Base-by-base conservation (phyloP, 2,888 invertebrate genomes). In the Ypsolopha sequella region DNA sequence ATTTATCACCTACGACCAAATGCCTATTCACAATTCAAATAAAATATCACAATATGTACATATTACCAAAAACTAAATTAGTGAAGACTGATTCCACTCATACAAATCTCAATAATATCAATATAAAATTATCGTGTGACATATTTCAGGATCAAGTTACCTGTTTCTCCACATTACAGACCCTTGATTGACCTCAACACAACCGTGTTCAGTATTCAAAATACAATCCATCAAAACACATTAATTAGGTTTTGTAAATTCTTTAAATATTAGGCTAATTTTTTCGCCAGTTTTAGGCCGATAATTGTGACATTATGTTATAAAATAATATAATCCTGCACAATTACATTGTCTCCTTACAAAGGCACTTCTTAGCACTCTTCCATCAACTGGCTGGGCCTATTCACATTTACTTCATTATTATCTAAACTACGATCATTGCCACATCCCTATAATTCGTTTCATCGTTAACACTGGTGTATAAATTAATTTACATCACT, bases 41-140 rank as follows among this genome's bases (percentile, higher is more conserved):
- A 80, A 81, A 81, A 84, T 85, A 85, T 85, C 85, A 85, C 85
- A 84, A 77, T 85, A 85, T 85, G 80, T 85, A 85, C 84, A 85
- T 67, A 79, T 73, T 72, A 69, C 68, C 70, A 67, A 73, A n/a
- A 66, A 75, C 76, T 65, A 52, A 50, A 78, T 35, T 43, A 50
- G 50, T 50, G 41, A 50, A 50, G 41, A 50, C 41, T 50, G 33
- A 39, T 38, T 13, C n/a, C 33, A 39, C 33, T 47, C 36, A 47
- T 47, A 36, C 36, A 13, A 39, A 50, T 72, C 66, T 73, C 70
- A 64, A 69, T 75, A 80, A 78, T 79, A 80, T 80, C 76, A 76
- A 65, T 54, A 2, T n/a, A 38, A 38, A 38, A 38, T 39, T 48
- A 48, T 10, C 13, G 33, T 43, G 41, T 50, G 50, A 50, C 41